These are phyloP conservation scores for Hypanus sabinus DNA, from an alignment of 2,113 vertebrate genomes.

Conservation along the genomic window DNA sequence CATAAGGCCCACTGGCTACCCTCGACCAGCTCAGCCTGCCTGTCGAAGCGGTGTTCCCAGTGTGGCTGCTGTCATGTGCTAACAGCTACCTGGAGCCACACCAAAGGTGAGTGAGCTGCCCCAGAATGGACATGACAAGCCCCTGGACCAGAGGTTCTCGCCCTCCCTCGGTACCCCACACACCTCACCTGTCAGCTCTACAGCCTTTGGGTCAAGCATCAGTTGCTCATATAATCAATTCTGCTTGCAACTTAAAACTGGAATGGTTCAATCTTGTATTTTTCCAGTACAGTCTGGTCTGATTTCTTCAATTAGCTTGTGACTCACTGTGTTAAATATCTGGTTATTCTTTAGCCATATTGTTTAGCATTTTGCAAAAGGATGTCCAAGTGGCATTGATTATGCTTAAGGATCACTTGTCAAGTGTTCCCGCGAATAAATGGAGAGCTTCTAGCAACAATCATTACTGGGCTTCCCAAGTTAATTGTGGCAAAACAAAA, in stretches of 20 bases:
- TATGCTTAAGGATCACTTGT: not conserved
- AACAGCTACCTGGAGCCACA: no score
- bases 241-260: not conserved
- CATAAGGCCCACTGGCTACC: no score
- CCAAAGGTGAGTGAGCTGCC: no score
- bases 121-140: no score
- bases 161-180: no score
- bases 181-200: no score
- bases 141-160: no score
- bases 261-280: not conserved
- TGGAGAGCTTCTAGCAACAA: not conserved
- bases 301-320: not conserved
- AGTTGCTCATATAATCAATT: no score
- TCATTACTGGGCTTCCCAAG: not conserved
- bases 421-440: not conserved
- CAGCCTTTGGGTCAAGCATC: no score
- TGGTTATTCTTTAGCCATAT: not conserved
- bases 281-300: not conserved
- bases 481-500: not conserved
- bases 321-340: not conserved
- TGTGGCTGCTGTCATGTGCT: no score
- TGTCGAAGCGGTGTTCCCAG: no score
- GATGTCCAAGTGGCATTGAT: not conserved
- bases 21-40: no score
- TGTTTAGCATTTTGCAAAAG: not conserved